Conservation (phyloP, 2,113 vertebrate genomes). For the Physeter macrocephalus region DNA sequence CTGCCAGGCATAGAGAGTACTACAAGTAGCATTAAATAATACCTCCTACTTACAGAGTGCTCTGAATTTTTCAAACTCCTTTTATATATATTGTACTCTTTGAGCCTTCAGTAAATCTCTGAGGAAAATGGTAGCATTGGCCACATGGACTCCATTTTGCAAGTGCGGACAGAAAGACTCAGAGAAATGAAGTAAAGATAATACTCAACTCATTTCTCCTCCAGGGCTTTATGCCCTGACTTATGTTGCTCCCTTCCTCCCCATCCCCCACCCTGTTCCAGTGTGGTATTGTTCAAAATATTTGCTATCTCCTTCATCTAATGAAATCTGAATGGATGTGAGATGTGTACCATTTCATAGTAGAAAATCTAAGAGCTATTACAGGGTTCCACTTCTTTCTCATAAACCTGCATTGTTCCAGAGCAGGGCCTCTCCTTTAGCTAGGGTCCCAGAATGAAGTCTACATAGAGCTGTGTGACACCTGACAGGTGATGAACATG, state of each 20-base stretch:
- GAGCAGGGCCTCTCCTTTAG: neutral
- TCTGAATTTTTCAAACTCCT: neutral
- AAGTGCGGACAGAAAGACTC: neutral
- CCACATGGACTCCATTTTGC: neutral
- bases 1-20: neutral
- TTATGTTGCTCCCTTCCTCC: fast-evolving
- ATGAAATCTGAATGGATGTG: neutral
- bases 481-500: neutral
- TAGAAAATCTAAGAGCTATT: neutral
- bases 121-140: neutral
- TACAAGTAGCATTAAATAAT: neutral
- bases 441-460: neutral
- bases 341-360: neutral
- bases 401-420: neutral
- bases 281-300: neutral
- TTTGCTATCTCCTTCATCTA: neutral
- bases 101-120: neutral
- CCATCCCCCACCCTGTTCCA: neutral
- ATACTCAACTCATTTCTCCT: neutral
- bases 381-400: neutral
- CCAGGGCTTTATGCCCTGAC: neutral
- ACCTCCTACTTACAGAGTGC: neutral
- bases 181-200: neutral
- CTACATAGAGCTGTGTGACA: neutral
- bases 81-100: neutral